These are phyloP conservation scores for Remorina albescens DNA, from an alignment of 2,797 vertebrate genomes.

Conservation along the genomic window DNA sequence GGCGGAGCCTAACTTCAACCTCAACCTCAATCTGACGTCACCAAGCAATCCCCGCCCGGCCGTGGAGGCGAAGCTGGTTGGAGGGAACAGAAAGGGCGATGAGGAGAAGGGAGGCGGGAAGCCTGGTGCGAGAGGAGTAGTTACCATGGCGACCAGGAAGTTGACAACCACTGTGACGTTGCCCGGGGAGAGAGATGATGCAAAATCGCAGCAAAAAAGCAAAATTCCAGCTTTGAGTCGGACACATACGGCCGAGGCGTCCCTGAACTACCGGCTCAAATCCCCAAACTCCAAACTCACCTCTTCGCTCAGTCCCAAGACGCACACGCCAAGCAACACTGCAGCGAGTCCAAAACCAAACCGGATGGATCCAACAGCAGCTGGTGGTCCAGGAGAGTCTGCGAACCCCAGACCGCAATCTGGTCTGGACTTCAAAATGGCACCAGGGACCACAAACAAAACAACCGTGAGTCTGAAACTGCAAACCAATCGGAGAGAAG, in stretches of 20 bases:
- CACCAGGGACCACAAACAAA: slow-evolving; percentile 38
- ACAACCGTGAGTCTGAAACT: slow-evolving; percentile 19
- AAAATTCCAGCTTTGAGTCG: slow-evolving; percentile 42
- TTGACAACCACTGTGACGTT: slow-evolving; percentile 9
- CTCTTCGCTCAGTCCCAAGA: slow-evolving; percentile 9
- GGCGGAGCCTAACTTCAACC: slow-evolving; percentile 69
- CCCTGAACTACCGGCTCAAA: slow-evolving; percentile 28
- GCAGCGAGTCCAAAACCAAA: slow-evolving; percentile 31
- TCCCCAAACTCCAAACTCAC: slow-evolving; percentile 31
- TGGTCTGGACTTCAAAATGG: not conserved
- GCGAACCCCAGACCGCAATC: not conserved
- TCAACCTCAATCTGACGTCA: slow-evolving; percentile 51
- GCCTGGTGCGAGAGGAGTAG: not conserved
- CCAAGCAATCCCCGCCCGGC: slow-evolving; percentile 26
- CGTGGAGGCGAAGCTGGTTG: slow-evolving; percentile 4
- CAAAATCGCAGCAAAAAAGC: slow-evolving; percentile 20
- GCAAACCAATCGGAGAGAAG: slow-evolving; percentile 22
- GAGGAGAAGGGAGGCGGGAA: slow-evolving; percentile 37
- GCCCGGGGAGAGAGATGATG: slow-evolving; percentile 30
- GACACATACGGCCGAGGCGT: slow-evolving; percentile 10
- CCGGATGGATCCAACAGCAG: not conserved
- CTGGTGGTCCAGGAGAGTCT: slow-evolving; percentile 25
- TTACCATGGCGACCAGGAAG: slow-evolving; percentile 5
- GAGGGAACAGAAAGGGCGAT: slow-evolving; percentile 32
- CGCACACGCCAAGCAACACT: not conserved